Evolutionary conservation across 2,888 invertebrate genomes (phyloP).

Genomic region (Acrobasis suavella): DNA sequence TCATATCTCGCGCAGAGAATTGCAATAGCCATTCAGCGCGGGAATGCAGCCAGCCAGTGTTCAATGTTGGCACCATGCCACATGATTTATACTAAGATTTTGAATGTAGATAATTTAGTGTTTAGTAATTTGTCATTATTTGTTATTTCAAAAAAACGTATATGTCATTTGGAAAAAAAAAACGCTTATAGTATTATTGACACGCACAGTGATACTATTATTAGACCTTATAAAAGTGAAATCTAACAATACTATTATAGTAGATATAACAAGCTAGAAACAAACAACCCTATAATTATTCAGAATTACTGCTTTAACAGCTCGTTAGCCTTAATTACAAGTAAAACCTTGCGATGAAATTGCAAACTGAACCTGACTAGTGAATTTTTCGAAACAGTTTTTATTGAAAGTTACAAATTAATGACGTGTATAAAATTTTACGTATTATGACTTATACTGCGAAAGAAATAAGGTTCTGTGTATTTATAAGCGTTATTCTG

Average conservation of each 20-base stretch:
- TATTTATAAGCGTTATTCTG: not conserved
- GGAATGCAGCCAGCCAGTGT: too few relatives aligned
- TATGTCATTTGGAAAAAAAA: too few relatives aligned
- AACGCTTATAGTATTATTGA: too few relatives aligned
- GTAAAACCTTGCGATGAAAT: slow-evolving; percentile 23
- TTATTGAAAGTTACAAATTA: not conserved
- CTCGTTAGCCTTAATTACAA: slow-evolving; percentile 20
- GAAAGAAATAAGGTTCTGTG: not conserved
- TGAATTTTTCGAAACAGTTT: not conserved
- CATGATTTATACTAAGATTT: too few relatives aligned
- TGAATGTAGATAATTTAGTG: too few relatives aligned
- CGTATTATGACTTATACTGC: slow-evolving; percentile 4
- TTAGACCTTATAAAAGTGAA: not conserved
- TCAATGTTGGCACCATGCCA: too few relatives aligned
- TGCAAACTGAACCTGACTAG: not conserved
- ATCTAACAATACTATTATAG: not conserved
- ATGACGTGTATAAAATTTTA: not conserved
- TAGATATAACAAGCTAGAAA: slow-evolving; percentile 19
- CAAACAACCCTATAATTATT: not conserved
- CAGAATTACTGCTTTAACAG: slow-evolving; percentile 2
- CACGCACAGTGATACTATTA: not conserved
- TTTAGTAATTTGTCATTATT: too few relatives aligned
- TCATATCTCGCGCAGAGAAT: too few relatives aligned
- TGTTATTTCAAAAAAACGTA: too few relatives aligned
- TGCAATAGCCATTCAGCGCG: too few relatives aligned